Base-by-base conservation (phyloP, 2,113 vertebrate species). In the Pygoscelis antarcticus region DNA sequence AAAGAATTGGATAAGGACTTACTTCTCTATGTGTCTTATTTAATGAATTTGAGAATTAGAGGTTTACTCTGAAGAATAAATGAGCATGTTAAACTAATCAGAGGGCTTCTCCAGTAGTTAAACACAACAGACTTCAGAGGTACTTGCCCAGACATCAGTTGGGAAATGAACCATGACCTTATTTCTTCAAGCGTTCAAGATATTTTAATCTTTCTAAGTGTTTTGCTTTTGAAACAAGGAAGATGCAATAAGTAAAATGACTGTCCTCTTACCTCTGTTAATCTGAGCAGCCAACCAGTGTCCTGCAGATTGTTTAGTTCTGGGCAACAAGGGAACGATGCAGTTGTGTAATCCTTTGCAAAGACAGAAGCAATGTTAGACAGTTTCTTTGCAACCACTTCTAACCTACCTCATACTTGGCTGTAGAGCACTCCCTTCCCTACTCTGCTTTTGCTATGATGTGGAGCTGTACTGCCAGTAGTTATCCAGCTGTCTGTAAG, bases 31-130 rank as follows among this genome's bases (percentile, higher is more conserved):
- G 40, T 55, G 34, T 79, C 38, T 72, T 83, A 75, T 69, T 60
- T 61, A 72, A 76, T 14, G 13, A 87, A 87, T 82, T 69, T 64
- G 36, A 90, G 80, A 89, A 74, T 71, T 69, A 68, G 42, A 10
- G 26, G 12, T 65, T 94, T 89, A 49, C 32, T 58, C 34, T 64
- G 46, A 75, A 84, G 46, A 96, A 77, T 51, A 71, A 69, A 78
- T 22, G 27, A 92, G 42, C 36, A 65, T 40, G 22, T 76, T 95
- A 60, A 89, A 57, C 27, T 58, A 79, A 75, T 15, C 51, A 78
- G 52, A 84, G n/a, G 18, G 10, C 23, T 76, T 60, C 32, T 89
- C 20, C 29, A 84, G 19, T 7, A 66, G n/a, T 61, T 51, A 54
- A 70, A 88, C 1, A 3, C 32, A 36, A 14, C 17, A 70, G 17